Conservation (phyloP, 2,113 vertebrate genomes). For the sheep (Ovis aries) region ARS-UI_Ramb_v3.0 NC_056058.1:34526001-34526500, state of each 20-base stretch:
- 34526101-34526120: not conserved
- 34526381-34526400: not conserved
- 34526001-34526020: not conserved
- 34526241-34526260: not conserved
- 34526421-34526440: accelerated
- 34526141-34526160: not conserved
- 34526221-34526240: not conserved
- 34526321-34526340: not conserved
- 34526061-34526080: not conserved
- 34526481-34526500: not conserved
- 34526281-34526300: not conserved
- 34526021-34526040: not conserved
- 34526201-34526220: not conserved
- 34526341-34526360: not conserved
- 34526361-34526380: not conserved
- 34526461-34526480: not conserved
- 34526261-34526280: not conserved
- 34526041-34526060: not conserved
- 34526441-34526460: not conserved
- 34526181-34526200: not conserved
- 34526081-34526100: not conserved
- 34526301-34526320: not conserved
- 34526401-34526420: not conserved
- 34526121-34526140: not conserved
- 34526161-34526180: not conserved